phyloP scores from a whole-genome alignment of 2,797 vertebrate species.

The Poecile montanus region DNA sequence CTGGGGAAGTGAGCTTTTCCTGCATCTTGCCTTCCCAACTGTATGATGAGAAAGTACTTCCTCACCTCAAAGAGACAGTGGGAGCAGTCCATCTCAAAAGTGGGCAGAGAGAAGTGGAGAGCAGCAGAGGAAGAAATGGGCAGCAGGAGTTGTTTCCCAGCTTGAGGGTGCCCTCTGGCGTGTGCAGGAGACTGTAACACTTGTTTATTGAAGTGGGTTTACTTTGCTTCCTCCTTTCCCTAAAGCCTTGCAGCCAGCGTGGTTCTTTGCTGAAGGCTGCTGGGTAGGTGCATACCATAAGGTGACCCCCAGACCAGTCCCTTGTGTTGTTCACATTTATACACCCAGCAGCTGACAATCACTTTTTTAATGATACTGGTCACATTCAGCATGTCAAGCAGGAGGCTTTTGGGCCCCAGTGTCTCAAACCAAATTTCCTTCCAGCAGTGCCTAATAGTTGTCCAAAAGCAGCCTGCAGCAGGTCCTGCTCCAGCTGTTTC shows the following conservation, averaged over 20 bases:
- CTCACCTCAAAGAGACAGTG: neutral
- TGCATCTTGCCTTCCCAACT: neutral
- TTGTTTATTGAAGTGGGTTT: neutral
- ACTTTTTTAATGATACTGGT: neutral
- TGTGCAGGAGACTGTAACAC: neutral
- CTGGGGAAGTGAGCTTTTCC: neutral
- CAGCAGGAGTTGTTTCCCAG: neutral
- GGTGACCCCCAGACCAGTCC: neutral
- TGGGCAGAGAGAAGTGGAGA: neutral
- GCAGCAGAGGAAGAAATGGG: neutral
- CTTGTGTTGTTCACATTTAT: fast-evolving
- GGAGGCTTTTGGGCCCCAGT: neutral
- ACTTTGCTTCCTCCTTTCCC: neutral
- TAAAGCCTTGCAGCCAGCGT: neutral
- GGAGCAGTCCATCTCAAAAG: neutral
- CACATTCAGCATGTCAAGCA: neutral
- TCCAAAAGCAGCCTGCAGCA: neutral
- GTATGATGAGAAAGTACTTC: neutral
- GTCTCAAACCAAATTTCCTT: neutral
- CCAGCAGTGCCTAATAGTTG: neutral
- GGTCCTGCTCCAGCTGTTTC: neutral
- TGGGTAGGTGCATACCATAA: neutral
- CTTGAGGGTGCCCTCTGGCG: constrained; percentile 49
- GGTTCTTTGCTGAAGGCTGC: fast-evolving
- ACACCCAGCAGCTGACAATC: neutral